Percentiles rank a stretch among this genome's conserved stretches.
Conservation (phyloP, 1,140 invertebrate species). For the Xylocopa sonorina region DNA sequence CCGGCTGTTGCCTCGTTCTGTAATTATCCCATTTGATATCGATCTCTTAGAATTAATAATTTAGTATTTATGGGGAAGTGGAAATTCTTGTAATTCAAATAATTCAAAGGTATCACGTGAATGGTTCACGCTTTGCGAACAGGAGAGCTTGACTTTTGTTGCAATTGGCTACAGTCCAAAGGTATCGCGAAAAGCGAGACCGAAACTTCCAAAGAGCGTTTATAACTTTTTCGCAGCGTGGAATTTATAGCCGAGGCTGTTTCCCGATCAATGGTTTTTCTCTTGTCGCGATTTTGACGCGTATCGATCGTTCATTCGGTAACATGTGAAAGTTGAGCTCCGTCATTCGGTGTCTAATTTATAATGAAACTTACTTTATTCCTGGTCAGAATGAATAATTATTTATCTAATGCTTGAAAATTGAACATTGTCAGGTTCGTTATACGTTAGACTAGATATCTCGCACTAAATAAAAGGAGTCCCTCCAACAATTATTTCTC, state of each 20-base stretch:
- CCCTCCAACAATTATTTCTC: not conserved
- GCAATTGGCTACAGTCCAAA: not conserved
- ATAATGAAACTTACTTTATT: not conserved
- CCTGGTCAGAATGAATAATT: too few relatives aligned
- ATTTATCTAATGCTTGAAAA: too few relatives aligned
- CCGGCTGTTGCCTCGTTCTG: constrained; percentile 49
- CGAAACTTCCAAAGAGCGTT: not conserved
- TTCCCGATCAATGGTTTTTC: not conserved
- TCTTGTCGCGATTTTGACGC: not conserved
- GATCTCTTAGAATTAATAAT: too few relatives aligned
- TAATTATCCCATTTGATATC: constrained; percentile 19
- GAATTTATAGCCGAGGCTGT: not conserved
- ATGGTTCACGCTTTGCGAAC: not conserved
- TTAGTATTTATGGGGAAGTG: too few relatives aligned
- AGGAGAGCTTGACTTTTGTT: not conserved
- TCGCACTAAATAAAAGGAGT: not conserved
- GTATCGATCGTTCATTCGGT: not conserved
- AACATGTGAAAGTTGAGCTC: not conserved
- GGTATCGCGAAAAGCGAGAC: not conserved
- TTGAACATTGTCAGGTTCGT: not conserved
- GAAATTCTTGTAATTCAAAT: too few relatives aligned
- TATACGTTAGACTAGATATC: not conserved
- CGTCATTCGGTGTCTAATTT: not conserved
- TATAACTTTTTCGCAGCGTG: not conserved
- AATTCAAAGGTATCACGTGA: not conserved